Percentiles rank a stretch among this genome's conserved stretches.
Conservation (phyloP, 1,140 invertebrate genomes). For the Drosophila dunni region DNA sequence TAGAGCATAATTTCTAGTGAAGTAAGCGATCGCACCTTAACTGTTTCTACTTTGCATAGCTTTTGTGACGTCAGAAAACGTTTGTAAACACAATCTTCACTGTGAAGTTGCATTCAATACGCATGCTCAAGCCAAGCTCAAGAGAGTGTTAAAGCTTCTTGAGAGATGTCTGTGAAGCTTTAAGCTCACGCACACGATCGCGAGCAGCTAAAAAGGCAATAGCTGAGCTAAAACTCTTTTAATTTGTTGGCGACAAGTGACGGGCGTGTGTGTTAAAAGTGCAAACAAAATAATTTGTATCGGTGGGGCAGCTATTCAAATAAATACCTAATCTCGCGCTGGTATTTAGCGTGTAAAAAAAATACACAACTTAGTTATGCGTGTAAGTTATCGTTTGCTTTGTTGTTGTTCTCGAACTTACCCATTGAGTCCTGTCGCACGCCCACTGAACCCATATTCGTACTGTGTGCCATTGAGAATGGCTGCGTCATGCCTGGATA, state of each 20-base stretch:
- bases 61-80: slow-evolving; percentile 4
- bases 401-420: slow-evolving; percentile 85
- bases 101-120: background rate
- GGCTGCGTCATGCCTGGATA: slow-evolving; percentile 97
- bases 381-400: background rate
- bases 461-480: slow-evolving; percentile 96
- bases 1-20: too few relatives aligned
- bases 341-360: background rate
- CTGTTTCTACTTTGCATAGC: too few relatives aligned
- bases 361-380: background rate
- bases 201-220: slow-evolving; percentile 25
- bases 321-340: background rate
- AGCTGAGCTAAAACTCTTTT: background rate
- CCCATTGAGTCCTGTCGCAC: slow-evolving; percentile 96
- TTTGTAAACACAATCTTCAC: background rate
- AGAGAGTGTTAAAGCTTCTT: slow-evolving; percentile 6
- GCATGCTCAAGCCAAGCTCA: slow-evolving; percentile 11
- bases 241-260: slow-evolving; percentile 23
- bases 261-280: background rate
- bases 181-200: slow-evolving; percentile 21
- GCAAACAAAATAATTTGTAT: background rate
- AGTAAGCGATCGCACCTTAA: too few relatives aligned
- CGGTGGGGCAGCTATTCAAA: background rate
- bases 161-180: background rate
- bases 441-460: slow-evolving; percentile 94